Evolutionary conservation across 2,797 vertebrate species (phyloP), one percentile per base, ranked within the genome.

Genomic region (Enteromius anoplus): DNA sequence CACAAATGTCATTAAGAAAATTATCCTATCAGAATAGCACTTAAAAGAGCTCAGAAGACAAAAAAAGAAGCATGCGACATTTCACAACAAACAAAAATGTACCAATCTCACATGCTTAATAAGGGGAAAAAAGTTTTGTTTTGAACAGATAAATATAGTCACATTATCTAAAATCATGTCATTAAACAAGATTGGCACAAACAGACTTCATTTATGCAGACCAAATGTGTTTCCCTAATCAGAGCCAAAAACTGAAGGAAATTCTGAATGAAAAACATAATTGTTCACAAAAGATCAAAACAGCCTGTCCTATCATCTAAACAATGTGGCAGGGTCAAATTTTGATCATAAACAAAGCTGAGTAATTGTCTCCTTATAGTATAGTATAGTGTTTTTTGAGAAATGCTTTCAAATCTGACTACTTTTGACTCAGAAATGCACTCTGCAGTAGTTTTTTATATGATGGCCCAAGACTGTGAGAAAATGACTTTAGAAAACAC

Each of bases 281-380:
- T 66, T 85, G 68, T 45, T 55, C 75, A 34, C 70, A 83, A 87
- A 84, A 23, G 2, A 42, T 34, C 21, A 42, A 86, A 85, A 91
- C 87, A 88, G n/a, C 21, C 87, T 87, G 84, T 60, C 73, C 81
- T 49, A 55, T 78, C 84, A 92, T 93, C 89, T 92, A 92, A 91
- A 92, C 89, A 40, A 87, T 34, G 40, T 53, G 73, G 70, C 26
- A 4, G 47, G 64, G 47, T 78, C 68, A 86, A 88, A 88, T 45
- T 90, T 82, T 83, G 65, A 89, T 75, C 80, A 81, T 90, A 89
- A 90, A 91, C 51, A 40, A 90, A 55, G 29, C 88, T 89, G 76
- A 83, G 86, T 80, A 87, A 89, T 85, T 76, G 84, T 84, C 78
- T 90, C 15, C 34, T 78, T 83, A 32, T 2, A 55, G 19, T 11